Evolutionary conservation across 1,140 invertebrate species (phyloP).

Genomic region (Dendrolimus kikuchii): DNA sequence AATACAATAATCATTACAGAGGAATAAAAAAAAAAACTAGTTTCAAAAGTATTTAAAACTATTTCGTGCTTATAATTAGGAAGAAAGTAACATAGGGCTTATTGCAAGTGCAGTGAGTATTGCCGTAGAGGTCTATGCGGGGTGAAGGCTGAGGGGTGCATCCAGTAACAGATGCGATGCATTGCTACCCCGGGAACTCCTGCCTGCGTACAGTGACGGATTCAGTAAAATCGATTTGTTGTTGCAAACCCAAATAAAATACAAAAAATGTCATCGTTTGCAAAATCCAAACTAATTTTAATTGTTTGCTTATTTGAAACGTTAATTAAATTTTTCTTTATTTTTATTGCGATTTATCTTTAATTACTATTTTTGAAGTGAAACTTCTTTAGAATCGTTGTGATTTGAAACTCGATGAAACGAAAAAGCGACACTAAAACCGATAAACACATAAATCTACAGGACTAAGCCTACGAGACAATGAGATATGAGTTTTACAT

Average conservation of each 20-base stretch:
- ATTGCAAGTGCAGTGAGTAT: background rate
- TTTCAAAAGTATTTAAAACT: background rate
- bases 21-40: background rate
- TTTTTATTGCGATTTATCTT: no score
- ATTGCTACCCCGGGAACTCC: constrained; percentile 54
- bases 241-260: background rate
- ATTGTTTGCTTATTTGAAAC: no score
- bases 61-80: background rate
- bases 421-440: no score
- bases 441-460: no score
- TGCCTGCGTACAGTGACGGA: constrained; percentile 34
- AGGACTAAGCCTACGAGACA: no score
- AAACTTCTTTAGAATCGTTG: no score
- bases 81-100: background rate
- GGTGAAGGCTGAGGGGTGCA: constrained; percentile 16
- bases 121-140: constrained; percentile 10
- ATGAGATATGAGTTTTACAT: no score
- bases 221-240: constrained; percentile 5
- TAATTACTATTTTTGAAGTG: no score
- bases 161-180: constrained; percentile 68
- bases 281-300: no score
- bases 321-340: no score
- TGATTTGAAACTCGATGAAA: no score
- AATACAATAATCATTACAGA: no score
- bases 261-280: background rate